Percentiles rank a stretch among this genome's conserved stretches.
Conservation (phyloP, 2,888 invertebrate genomes). For the Hydrotaea cyrtoneurina region DNA sequence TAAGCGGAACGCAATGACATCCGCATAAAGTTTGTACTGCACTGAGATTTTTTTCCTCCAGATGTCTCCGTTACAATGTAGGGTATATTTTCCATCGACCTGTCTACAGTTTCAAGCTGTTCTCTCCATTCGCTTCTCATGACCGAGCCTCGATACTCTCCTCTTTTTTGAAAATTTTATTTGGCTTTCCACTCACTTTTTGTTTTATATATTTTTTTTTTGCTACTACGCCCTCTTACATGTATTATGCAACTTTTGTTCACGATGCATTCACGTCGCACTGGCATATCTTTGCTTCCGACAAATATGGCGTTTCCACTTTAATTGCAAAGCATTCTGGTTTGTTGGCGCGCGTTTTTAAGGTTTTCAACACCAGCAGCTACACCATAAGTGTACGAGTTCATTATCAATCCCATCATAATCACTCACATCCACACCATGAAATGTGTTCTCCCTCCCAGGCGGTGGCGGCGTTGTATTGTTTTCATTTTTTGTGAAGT, state of each 20-base stretch:
- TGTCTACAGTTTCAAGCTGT: not conserved
- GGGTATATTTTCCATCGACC: no score
- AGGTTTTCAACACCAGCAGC: conserved; percentile 50
- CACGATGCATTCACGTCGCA: conserved; percentile 8
- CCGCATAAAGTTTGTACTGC: no score
- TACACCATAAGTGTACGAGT: conserved; percentile 51
- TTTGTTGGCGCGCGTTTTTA: conserved; percentile 27
- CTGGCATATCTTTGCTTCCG: not conserved
- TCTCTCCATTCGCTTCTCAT: not conserved
- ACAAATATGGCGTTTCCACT: conserved; percentile 49
- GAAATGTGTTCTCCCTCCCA: conserved; percentile 18
- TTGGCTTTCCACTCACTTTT: conserved; percentile 1
- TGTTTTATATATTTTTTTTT: not conserved
- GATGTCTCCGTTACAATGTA: not conserved
- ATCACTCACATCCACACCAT: conserved; percentile 35
- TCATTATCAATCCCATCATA: conserved; percentile 64
- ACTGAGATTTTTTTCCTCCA: no score
- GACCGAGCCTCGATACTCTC: not conserved
- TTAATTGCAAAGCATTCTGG: conserved; percentile 57
- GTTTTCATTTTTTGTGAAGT: conserved; percentile 51
- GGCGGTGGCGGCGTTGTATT: conserved; percentile 32
- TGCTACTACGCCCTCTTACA: conserved; percentile 15
- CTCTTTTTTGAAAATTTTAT: not conserved
- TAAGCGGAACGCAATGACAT: no score
- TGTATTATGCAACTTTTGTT: conserved; percentile 27